phyloP scores from a whole-genome alignment of 2,113 vertebrate genomes.

The Lophura nycthemera region DNA sequence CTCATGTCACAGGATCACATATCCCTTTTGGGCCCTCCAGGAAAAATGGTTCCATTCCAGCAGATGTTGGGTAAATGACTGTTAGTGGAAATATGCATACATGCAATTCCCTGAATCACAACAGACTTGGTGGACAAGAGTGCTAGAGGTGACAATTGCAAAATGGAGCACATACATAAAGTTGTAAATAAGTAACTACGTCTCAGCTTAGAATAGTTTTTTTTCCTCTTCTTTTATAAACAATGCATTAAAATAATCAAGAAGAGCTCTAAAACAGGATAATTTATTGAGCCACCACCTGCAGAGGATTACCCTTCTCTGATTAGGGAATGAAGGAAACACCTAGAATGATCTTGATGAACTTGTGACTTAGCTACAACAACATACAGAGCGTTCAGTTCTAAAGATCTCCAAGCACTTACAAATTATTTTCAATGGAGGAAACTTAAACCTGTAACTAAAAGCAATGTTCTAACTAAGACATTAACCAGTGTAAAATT shows the following conservation, averaged over 20 bases:
- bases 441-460: not conserved
- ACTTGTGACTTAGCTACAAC: not conserved
- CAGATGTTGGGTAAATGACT: not conserved
- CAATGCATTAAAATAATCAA: not conserved
- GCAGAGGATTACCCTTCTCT: not conserved
- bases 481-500: not conserved
- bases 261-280: not conserved
- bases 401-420: constrained; percentile 15
- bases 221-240: not conserved
- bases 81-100: not conserved
- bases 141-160: not conserved
- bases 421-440: not conserved
- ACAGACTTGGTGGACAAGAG: not conserved
- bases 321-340: constrained; percentile 33
- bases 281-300: not conserved
- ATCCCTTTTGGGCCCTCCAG: not conserved
- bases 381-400: not conserved
- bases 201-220: not conserved
- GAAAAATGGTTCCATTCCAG: not conserved
- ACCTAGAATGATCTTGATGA: constrained; percentile 27
- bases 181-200: not conserved
- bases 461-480: not conserved
- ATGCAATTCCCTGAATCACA: not conserved
- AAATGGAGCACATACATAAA: not conserved
- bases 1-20: not conserved